A percentile compares a stretch with the other conserved stretches of the same genome.
These are phyloP conservation scores for Falco columbarius DNA, from an alignment of 2,797 vertebrate genomes.

Conservation along the genomic window DNA sequence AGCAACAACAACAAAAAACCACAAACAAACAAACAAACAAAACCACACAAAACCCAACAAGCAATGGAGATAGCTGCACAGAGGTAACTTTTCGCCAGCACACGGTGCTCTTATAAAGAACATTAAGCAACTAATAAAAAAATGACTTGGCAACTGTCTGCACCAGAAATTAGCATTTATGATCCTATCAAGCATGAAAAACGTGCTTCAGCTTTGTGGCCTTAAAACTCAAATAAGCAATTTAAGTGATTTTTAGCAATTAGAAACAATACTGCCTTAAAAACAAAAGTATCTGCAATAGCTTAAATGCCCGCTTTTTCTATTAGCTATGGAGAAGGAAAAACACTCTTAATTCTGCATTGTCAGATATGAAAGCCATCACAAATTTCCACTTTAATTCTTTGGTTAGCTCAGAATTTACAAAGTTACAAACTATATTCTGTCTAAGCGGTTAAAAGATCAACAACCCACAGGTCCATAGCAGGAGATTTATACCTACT, in stretches of 20 bases:
- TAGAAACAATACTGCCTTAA: background rate
- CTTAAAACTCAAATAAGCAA: background rate
- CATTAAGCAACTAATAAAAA: background rate
- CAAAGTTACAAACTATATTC: background rate
- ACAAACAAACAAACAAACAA: background rate
- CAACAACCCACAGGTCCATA: background rate
- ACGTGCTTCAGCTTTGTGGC: background rate
- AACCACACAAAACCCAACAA: background rate
- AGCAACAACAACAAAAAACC: background rate
- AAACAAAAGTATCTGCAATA: background rate
- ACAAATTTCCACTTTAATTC: background rate
- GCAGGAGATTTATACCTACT: background rate
- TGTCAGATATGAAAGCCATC: background rate
- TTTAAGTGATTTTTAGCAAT: background rate
- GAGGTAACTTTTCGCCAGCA: background rate
- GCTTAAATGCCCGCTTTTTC: background rate
- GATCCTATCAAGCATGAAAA: background rate
- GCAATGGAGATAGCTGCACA: rapidly evolving
- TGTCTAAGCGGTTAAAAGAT: background rate
- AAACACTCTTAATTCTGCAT: background rate
- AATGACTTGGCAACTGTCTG: background rate
- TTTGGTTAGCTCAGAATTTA: background rate
- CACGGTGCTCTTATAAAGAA: background rate
- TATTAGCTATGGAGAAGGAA: rapidly evolving
- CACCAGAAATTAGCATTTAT: background rate